A percentile compares a stretch with the other conserved stretches of the same genome.
Conservation (phyloP, 2,797 vertebrate species). For the Channa striata region DNA sequence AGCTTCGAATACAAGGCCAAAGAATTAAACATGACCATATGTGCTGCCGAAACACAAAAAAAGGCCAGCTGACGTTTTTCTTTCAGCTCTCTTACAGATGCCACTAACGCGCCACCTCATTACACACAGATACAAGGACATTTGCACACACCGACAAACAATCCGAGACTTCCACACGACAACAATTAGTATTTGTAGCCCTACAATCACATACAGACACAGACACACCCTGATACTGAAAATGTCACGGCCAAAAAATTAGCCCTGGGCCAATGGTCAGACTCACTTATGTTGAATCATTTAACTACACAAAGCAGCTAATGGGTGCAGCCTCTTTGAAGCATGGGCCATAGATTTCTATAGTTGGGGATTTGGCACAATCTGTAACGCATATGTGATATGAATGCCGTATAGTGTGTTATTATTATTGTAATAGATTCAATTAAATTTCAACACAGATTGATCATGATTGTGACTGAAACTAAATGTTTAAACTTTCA, state of each 20-base stretch:
- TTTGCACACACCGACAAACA: constrained; percentile 21
- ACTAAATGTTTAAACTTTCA: too few relatives aligned
- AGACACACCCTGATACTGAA: constrained; percentile 11
- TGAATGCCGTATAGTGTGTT: too few relatives aligned
- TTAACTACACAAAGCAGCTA: constrained; percentile 39
- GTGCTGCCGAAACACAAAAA: constrained; percentile 64
- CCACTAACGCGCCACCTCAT: constrained; percentile 63
- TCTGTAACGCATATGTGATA: neutral
- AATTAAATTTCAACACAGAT: too few relatives aligned
- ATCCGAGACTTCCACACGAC: neutral
- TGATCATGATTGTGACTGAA: too few relatives aligned
- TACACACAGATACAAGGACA: constrained; percentile 59
- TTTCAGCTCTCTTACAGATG: constrained; percentile 65
- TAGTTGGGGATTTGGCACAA: neutral
- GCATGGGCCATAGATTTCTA: neutral
- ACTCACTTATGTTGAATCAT: constrained; percentile 19
- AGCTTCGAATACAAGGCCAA: constrained; percentile 28
- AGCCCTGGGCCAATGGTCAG: constrained; percentile 21
- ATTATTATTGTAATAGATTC: too few relatives aligned
- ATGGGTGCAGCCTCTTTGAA: constrained; percentile 6
- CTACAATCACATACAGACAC: constrained; percentile 8
- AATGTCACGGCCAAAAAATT: constrained; percentile 38
- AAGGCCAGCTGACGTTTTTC: constrained; percentile 58
- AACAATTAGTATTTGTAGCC: neutral
- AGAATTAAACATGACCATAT: constrained; percentile 71